Conservation (phyloP, 2,888 invertebrate species). For the Acronicta aceris region DNA sequence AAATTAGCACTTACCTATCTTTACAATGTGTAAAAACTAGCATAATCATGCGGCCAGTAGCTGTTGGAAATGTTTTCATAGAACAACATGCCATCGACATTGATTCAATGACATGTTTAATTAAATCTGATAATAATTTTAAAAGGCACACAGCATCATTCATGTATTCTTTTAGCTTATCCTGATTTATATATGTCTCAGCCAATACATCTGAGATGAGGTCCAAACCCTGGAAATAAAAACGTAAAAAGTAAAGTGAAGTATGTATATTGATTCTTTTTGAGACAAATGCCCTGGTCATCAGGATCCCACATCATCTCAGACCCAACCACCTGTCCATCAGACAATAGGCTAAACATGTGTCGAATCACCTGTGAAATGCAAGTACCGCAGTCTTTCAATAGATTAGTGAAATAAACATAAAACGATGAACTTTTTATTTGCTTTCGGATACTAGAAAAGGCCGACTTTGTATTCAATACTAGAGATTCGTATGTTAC, state of each 20-base stretch:
- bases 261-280: too few relatives aligned
- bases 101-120: conserved; percentile 69
- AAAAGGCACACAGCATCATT: conserved; percentile 69
- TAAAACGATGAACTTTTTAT: conserved; percentile 58
- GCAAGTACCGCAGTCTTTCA: conserved; percentile 72
- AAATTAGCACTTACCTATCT: conserved; percentile 74
- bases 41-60: conserved; percentile 75
- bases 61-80: conserved; percentile 71
- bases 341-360: neutral
- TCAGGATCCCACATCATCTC: too few relatives aligned
- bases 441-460: conserved; percentile 49
- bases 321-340: neutral
- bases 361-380: conserved; percentile 68
- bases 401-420: conserved; percentile 60
- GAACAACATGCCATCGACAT: conserved; percentile 65
- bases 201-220: conserved; percentile 61
- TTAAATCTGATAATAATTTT: conserved; percentile 69
- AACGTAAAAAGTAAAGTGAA: conserved; percentile 4
- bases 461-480: conserved; percentile 64
- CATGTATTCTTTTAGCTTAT: conserved; percentile 64
- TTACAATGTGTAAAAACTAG: conserved; percentile 85
- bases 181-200: conserved; percentile 54
- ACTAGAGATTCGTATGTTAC: conserved; percentile 66
- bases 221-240: conserved; percentile 68
- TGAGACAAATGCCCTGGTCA: too few relatives aligned